Percentiles rank a stretch among this genome's conserved stretches.
phyloP scores from a whole-genome alignment of 2,113 vertebrate species.

The Xiphophorus couchianus region DNA sequence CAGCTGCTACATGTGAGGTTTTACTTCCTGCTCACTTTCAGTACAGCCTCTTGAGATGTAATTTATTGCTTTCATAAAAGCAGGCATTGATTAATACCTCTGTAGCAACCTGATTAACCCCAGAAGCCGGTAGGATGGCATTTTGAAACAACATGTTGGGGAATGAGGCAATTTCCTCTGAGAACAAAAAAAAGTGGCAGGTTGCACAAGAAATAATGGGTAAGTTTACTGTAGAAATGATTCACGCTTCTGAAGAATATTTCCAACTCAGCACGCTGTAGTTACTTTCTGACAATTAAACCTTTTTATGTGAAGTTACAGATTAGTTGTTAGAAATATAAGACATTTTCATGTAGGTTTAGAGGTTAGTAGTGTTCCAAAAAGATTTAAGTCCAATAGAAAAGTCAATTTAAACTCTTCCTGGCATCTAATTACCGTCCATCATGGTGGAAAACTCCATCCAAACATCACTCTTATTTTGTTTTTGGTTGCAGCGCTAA shows the following conservation, averaged over 20 bases:
- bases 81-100: slow-evolving; percentile 40
- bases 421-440: slow-evolving; percentile 1
- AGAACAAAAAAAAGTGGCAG: neutral
- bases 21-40: neutral
- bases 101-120: slow-evolving; percentile 30
- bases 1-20: slow-evolving; percentile 10
- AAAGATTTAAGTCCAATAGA: neutral
- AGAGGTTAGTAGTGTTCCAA: neutral
- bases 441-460: slow-evolving; percentile 28
- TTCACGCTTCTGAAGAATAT: neutral
- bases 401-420: neutral
- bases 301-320: neutral
- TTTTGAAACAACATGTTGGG: slow-evolving; percentile 30
- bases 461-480: neutral
- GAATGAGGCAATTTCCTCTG: slow-evolving; percentile 25
- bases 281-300: too few species aligned
- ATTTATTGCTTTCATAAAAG: slow-evolving; percentile 36
- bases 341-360: neutral
- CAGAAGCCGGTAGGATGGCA: neutral
- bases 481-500: slow-evolving; percentile 24
- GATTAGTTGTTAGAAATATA: neutral
- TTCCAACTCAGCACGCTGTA: neutral
- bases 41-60: slow-evolving; percentile 4
- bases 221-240: neutral
- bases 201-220: neutral